A percentile compares a stretch with the other conserved stretches of the same genome.
phyloP scores from a whole-genome alignment of 2,797 vertebrate species.

The Chelonia mydas region DNA sequence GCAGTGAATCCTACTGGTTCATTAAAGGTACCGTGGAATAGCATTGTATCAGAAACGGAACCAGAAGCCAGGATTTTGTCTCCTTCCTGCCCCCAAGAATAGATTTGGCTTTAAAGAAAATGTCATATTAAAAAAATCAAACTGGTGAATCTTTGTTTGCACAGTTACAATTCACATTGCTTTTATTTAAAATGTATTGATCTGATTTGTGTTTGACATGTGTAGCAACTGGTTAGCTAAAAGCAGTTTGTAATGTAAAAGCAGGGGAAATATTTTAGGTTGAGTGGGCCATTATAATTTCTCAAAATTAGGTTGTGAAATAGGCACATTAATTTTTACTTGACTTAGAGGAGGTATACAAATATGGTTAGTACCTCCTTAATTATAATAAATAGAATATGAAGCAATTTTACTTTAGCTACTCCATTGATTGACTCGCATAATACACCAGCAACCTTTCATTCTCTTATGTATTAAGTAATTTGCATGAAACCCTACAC shows the following conservation, averaged over 20 bases:
- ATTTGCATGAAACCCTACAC: conserved; percentile 78
- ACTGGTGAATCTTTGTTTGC: background rate
- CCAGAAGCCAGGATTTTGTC: background rate
- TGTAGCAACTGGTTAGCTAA: background rate
- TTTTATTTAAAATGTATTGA: background rate
- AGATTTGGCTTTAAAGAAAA: background rate
- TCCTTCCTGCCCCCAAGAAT: background rate
- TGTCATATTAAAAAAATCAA: background rate
- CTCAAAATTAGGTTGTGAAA: background rate
- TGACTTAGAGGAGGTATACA: conserved; percentile 8
- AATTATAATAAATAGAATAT: conserved; percentile 3
- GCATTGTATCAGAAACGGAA: background rate
- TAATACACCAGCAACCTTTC: conserved; percentile 16
- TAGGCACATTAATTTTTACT: background rate
- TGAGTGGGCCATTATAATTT: background rate
- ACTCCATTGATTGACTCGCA: background rate
- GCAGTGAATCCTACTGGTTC: background rate
- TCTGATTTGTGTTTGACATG: background rate
- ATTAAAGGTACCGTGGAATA: background rate
- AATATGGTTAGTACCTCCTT: background rate
- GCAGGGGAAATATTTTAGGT: background rate
- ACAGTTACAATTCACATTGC: background rate
- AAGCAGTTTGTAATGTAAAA: background rate
- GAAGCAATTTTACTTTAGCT: background rate
- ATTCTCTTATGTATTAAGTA: conserved; percentile 74